phyloP scores from a whole-genome alignment of 2,888 invertebrate genomes.

The Dione vanillae region DNA sequence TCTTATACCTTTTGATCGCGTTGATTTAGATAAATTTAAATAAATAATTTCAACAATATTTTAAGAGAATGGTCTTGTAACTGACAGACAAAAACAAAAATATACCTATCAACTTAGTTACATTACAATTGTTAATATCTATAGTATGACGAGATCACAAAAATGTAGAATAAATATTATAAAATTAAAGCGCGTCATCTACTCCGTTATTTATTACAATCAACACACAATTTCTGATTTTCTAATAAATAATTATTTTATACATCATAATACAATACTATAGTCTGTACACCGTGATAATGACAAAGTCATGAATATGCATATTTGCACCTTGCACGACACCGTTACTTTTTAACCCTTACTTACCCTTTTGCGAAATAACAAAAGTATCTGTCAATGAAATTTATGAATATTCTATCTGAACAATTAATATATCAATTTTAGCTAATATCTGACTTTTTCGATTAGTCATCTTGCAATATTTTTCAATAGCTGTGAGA shows the following conservation, averaged over 20 bases:
- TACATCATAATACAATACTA: not conserved
- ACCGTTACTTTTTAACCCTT: constrained; percentile 49
- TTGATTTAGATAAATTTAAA: no score
- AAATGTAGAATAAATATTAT: not conserved
- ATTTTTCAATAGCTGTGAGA: constrained; percentile 40
- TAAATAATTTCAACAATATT: no score
- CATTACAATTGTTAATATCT: no score
- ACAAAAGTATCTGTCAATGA: constrained; percentile 48
- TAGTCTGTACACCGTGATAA: constrained; percentile 49
- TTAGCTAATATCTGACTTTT: constrained; percentile 64
- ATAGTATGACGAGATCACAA: not conserved
- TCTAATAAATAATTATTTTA: constrained; percentile 5
- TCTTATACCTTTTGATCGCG: no score
- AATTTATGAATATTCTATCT: constrained; percentile 79
- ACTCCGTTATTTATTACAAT: not conserved
- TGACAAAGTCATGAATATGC: constrained; percentile 74
- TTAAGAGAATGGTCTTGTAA: no score
- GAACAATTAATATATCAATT: constrained; percentile 76
- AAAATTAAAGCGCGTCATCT: not conserved
- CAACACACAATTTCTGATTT: not conserved
- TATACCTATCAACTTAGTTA: no score
- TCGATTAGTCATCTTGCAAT: constrained; percentile 61
- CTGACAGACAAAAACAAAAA: no score
- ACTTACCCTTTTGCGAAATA: constrained; percentile 47
- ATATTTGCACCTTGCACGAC: constrained; percentile 54